phyloP scores from a whole-genome alignment of 2,888 invertebrate species.

The Pheosia gnoma region DNA sequence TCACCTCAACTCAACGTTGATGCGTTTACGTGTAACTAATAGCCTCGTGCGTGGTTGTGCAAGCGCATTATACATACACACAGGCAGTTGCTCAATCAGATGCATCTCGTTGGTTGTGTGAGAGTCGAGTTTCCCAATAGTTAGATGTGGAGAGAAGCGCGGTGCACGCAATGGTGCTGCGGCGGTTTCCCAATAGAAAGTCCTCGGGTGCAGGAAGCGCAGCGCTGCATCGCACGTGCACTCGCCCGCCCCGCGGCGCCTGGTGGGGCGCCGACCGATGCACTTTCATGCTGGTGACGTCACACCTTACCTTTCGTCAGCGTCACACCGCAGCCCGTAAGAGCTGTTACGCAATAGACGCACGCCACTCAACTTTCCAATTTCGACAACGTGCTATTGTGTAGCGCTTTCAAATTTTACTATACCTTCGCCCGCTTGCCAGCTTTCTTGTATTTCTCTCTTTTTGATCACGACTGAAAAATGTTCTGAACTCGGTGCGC shows the following conservation, averaged over 20 bases:
- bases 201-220: slow-evolving; percentile 78
- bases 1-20: slow-evolving; percentile 24
- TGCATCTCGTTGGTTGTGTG: slow-evolving; percentile 75
- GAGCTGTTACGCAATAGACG: slow-evolving; percentile 79
- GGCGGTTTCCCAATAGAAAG: slow-evolving; percentile 81
- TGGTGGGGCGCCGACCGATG: slow-evolving; percentile 76
- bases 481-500: slow-evolving; percentile 73
- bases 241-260: slow-evolving; percentile 42
- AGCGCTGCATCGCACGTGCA: slow-evolving; percentile 58
- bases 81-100: slow-evolving; percentile 73
- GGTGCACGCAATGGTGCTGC: slow-evolving; percentile 44
- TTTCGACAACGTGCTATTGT: slow-evolving; percentile 84
- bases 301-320: slow-evolving; percentile 79
- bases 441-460: slow-evolving; percentile 80
- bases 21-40: slow-evolving; percentile 38
- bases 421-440: slow-evolving; percentile 70
- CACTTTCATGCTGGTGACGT: slow-evolving; percentile 82
- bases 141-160: slow-evolving; percentile 58
- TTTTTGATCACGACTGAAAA: slow-evolving; percentile 76
- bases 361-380: slow-evolving; percentile 82
- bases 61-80: slow-evolving; percentile 65
- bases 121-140: slow-evolving; percentile 77
- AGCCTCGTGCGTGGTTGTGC: slow-evolving; percentile 56
- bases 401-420: slow-evolving; percentile 83
- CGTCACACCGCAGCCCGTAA: slow-evolving; percentile 78